Evolutionary conservation across 2,888 invertebrate genomes (phyloP).

Genomic region (Drosophila formosana): DNA sequence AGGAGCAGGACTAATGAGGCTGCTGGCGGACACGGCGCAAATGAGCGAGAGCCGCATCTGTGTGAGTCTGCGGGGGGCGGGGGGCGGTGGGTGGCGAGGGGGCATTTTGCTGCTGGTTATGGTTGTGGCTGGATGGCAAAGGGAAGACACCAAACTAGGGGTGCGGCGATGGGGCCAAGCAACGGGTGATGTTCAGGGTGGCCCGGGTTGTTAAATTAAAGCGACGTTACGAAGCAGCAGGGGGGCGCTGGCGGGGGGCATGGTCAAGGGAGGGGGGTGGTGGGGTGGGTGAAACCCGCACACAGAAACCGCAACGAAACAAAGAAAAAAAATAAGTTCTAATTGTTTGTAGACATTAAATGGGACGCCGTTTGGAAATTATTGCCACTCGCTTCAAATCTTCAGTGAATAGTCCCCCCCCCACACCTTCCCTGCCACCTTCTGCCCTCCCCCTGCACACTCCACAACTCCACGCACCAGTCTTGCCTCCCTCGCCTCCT

Average conservation of each 20-base stretch:
- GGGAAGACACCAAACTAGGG: neutral
- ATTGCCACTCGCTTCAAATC: slow-evolving; percentile 68
- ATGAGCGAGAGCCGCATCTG: slow-evolving; percentile 47
- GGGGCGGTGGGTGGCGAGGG: neutral
- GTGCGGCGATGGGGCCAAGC: neutral
- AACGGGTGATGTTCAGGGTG: slow-evolving; percentile 12
- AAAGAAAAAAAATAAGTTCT: slow-evolving; percentile 55
- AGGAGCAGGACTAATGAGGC: slow-evolving; percentile 66
- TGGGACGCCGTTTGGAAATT: slow-evolving; percentile 76
- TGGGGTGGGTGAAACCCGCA: slow-evolving; percentile 20
- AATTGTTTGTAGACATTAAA: slow-evolving; percentile 79
- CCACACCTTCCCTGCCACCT: too few species aligned
- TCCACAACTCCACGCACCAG: neutral
- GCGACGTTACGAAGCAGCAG: slow-evolving; percentile 43
- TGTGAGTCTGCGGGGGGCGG: neutral
- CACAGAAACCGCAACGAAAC: slow-evolving; percentile 24
- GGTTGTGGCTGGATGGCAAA: neutral
- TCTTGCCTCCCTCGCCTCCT: neutral
- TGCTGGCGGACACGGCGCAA: slow-evolving; percentile 59
- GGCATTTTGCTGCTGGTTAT: slow-evolving; percentile 3
- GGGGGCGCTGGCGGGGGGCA: neutral
- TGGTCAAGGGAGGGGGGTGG: neutral
- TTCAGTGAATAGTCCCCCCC: slow-evolving; percentile 28
- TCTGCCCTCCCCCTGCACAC: neutral
- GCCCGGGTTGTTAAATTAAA: slow-evolving; percentile 48